Evolutionary conservation across 2,113 vertebrate species (phyloP), one percentile per base, ranked within the genome.

Genomic region (Nothoprocta perdicaria): DNA sequence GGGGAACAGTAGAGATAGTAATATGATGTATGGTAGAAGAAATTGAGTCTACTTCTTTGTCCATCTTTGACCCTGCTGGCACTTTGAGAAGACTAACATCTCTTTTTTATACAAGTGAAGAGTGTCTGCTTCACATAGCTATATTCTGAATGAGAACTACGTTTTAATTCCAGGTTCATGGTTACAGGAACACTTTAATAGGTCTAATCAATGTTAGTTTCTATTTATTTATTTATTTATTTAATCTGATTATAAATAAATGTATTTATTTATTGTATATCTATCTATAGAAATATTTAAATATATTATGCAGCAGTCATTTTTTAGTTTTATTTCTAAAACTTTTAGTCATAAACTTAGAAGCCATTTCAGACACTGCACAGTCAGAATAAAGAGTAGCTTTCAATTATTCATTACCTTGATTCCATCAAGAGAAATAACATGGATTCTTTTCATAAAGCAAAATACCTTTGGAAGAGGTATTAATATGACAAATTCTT

Each of bases 391-490:
- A 55, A 90, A 93, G 58, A 90, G 35, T 58, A 73, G 45, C 71
- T 87, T 83, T 94, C 66, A 87, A 57, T 94, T 86, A 82, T 92
- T 89, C 63, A 63, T 79, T 81, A 68, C 40, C 15, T 78, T 65
- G 71, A 81, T 91, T 89, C 73, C 31, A 88, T 78, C 41, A 90
- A 90, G 86, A 75, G 84, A 93, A 89, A 81, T 41, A 1, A 38
- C 57, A 52, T 79, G n/a, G 31, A 19, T 67, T 77, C 61, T 89
- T 90, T 60, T 94, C 84, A 73, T 82, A 79, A 78, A 89, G n/a
- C 83, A 55, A 63, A 53, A 12, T 79, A 76, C 48, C 48, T 93
- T 94, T 84, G 77, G 94, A 95, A 92, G 65, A 93, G 77, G 43
- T 45, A 73, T 63, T 35, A 57, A 67, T 65, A 38, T 27, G 38